These are phyloP conservation scores for Drosophila fulvimacula DNA, from an alignment of 2,888 invertebrate species.

Conservation along the genomic window DNA sequence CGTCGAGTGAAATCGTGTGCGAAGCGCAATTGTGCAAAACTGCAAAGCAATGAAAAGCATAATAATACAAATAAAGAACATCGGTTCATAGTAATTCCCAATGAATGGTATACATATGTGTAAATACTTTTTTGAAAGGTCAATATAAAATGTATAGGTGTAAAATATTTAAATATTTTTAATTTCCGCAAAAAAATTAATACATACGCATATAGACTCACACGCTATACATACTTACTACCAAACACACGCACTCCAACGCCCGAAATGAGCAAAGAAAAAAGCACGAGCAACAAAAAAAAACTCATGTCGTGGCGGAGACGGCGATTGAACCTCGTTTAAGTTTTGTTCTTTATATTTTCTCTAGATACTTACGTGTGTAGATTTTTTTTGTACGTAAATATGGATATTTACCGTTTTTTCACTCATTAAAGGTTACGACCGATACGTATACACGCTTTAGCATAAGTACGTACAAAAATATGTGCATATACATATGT, in stretches of 20 bases:
- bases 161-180: constrained; percentile 33
- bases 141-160: constrained; percentile 20
- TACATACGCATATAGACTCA: background rate
- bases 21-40: constrained; percentile 57
- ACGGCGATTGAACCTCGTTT: constrained; percentile 70
- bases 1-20: constrained; percentile 63
- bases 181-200: constrained; percentile 30
- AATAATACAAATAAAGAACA: constrained; percentile 39
- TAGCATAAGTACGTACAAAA: background rate
- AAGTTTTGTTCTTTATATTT: constrained; percentile 55
- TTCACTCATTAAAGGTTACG: constrained; percentile 1
- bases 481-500: background rate
- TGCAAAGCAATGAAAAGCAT: constrained; percentile 48
- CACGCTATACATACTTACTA: background rate
- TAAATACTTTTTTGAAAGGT: constrained; percentile 18
- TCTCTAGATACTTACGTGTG: constrained; percentile 10
- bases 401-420: background rate
- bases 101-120: constrained; percentile 1
- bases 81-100: constrained; percentile 52
- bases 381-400: constrained; percentile 12
- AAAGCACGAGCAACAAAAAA: constrained; percentile 40
- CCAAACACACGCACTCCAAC: constrained; percentile 24
- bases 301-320: constrained; percentile 44
- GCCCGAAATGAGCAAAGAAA: constrained; percentile 57
- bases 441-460: background rate